These are phyloP conservation scores for Penaeus monodon DNA, from an alignment of 2,888 invertebrate genomes.

Conservation along the genomic window DNA sequence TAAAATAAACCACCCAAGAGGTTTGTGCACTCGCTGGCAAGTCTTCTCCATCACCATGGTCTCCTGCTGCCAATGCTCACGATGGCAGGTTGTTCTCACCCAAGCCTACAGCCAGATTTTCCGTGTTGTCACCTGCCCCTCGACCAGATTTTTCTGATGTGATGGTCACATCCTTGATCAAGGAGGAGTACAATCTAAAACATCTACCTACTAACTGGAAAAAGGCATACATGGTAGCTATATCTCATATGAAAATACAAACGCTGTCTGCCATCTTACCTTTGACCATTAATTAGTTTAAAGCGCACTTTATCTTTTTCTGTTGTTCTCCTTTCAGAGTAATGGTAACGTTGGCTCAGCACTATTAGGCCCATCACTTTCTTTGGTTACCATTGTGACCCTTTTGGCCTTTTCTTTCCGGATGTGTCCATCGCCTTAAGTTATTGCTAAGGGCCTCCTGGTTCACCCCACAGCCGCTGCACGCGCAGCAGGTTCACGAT, in stretches of 20 bases:
- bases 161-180: too few relatives aligned
- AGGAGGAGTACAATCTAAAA: too few relatives aligned
- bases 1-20: too few relatives aligned
- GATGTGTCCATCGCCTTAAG: constrained; percentile 59
- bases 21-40: too few relatives aligned
- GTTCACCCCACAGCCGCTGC: constrained; percentile 5
- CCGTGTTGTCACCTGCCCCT: too few relatives aligned
- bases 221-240: background rate
- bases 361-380: constrained; percentile 75
- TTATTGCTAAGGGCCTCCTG: constrained; percentile 56
- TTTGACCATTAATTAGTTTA: constrained; percentile 75
- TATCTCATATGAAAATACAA: too few relatives aligned
- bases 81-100: too few relatives aligned
- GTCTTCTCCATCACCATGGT: too few relatives aligned
- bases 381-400: constrained; percentile 77
- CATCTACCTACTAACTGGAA: too few relatives aligned
- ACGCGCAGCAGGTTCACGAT: constrained; percentile 24
- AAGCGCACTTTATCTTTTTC: constrained; percentile 82
- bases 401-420: constrained; percentile 59
- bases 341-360: constrained; percentile 82
- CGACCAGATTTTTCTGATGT: too few relatives aligned
- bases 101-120: too few relatives aligned
- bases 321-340: constrained; percentile 77
- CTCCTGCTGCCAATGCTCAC: too few relatives aligned
- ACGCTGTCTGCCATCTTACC: constrained; percentile 66